A percentile compares a stretch with the other conserved stretches of the same genome.
Evolutionary conservation across 2,888 invertebrate species (phyloP).

Genomic region (Dugesia japonica): DNA sequence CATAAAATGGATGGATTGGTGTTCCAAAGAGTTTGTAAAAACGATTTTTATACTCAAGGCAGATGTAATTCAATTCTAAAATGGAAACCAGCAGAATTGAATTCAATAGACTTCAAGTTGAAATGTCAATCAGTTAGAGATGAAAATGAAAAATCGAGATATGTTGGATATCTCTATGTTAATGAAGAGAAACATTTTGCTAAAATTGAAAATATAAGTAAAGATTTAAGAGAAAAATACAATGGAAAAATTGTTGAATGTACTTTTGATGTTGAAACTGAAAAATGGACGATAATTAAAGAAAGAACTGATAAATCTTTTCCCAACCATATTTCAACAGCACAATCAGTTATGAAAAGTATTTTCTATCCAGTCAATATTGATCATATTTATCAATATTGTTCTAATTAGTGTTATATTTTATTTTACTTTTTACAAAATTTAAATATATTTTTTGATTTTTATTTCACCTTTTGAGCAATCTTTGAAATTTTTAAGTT

Average conservation of each 20-base stretch:
- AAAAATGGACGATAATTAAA: slow-evolving; percentile 76
- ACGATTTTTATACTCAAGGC: slow-evolving; percentile 69
- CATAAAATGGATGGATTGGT: slow-evolving; percentile 96
- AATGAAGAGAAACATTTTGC: neutral
- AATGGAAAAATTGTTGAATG: slow-evolving; percentile 80
- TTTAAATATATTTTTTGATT: too few relatives aligned
- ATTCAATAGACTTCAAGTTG: slow-evolving; percentile 75
- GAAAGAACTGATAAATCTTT: slow-evolving; percentile 86
- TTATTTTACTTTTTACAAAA: too few relatives aligned
- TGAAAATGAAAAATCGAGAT: neutral
- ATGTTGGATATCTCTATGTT: neutral
- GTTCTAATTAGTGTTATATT: too few relatives aligned
- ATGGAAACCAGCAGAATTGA: slow-evolving; percentile 85
- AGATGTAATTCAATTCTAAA: slow-evolving; percentile 70
- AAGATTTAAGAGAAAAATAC: neutral
- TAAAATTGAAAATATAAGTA: neutral
- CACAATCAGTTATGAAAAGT: too few relatives aligned
- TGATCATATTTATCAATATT: too few relatives aligned
- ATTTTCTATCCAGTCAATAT: too few relatives aligned
- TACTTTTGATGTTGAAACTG: slow-evolving; percentile 55
- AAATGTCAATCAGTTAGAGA: too few relatives aligned
- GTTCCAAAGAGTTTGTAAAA: slow-evolving; percentile 66
- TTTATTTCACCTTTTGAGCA: too few relatives aligned
- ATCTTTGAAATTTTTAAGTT: too few relatives aligned
- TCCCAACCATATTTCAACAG: slow-evolving; percentile 75